phyloP scores from a whole-genome alignment of 2,113 vertebrate species.

The Macroglossus sobrinus region DNA sequence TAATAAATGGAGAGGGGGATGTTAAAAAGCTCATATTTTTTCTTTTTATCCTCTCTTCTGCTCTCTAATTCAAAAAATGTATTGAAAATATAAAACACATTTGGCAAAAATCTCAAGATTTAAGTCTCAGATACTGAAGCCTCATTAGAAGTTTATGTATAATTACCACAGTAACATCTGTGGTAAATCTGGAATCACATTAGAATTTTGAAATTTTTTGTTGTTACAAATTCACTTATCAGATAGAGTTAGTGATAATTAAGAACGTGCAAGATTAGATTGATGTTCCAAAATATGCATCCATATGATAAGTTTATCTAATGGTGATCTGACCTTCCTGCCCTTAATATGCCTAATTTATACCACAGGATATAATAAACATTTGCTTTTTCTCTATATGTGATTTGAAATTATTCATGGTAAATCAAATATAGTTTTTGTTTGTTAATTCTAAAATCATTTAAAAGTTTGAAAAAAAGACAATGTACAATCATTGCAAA shows the following conservation, averaged over 20 bases:
- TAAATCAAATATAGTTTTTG: neutral
- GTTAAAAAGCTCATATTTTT: neutral
- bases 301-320: neutral
- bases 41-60: neutral
- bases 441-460: neutral
- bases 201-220: constrained; percentile 16
- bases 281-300: neutral
- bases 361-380: neutral
- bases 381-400: neutral
- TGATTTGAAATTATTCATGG: neutral
- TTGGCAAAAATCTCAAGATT: constrained; percentile 24
- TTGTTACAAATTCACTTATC: constrained; percentile 12
- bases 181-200: constrained; percentile 2
- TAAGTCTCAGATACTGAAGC: neutral
- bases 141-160: neutral
- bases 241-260: neutral
- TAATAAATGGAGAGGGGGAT: neutral
- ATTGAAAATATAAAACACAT: constrained; percentile 17
- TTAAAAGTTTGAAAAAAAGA: neutral
- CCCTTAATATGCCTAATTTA: neutral
- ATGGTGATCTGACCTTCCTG: neutral
- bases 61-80: neutral
- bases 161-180: neutral
- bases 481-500: neutral
- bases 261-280: neutral